Evolutionary conservation across 2,797 vertebrate genomes (phyloP), one percentile per base, ranked within the genome.

Genomic region (Champsocephalus esox): DNA sequence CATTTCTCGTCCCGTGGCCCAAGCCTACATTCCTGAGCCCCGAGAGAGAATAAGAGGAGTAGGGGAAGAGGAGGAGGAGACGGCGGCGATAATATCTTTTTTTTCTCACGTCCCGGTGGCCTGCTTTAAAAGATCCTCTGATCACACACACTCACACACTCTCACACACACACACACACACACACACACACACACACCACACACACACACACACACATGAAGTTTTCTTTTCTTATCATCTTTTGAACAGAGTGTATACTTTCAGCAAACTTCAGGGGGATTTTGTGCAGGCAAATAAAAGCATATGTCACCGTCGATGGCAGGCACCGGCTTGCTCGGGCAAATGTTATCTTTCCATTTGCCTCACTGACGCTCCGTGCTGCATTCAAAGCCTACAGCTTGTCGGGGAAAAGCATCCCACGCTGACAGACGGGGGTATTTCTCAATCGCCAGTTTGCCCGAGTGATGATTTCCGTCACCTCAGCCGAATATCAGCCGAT

Each of bases 71-170:
- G 59, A 69, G 71, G 59, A 58, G 52, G 66, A 79, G 58, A 45
- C 69, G 58, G 65, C 70, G 56, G 74, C 45, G 56, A 67, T 21
- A 21, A 61, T 61, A 2, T 80, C 12, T 64, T 66, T 65, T 68
- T 57, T 63, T 70, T 57, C 58, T 70, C 63, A 52, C 10, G 10
- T 85, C 80, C 80, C 77, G 50, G 60, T 77, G 77, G 81, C 57
- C 76, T 84, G 52, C 67, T 83, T 81, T 72, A 58, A 73, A 83
- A 73, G 63, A 85, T 50, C 76, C 44, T 68, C 70, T 46, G n/a
- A 32, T 21, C 19, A 70, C 64, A 74, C 19, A 69, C 69, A 68
- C 16, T 3, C 7, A 64, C 52, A 76, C 62, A 70, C 16, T 63
- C 60, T 50, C 61, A 69, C 11, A 64, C 69, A 62, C 34, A 21